Percentiles rank a stretch among this genome's conserved stretches.
phyloP scores from a whole-genome alignment of 2,113 vertebrate genomes.

The Crotalus tigris region DNA sequence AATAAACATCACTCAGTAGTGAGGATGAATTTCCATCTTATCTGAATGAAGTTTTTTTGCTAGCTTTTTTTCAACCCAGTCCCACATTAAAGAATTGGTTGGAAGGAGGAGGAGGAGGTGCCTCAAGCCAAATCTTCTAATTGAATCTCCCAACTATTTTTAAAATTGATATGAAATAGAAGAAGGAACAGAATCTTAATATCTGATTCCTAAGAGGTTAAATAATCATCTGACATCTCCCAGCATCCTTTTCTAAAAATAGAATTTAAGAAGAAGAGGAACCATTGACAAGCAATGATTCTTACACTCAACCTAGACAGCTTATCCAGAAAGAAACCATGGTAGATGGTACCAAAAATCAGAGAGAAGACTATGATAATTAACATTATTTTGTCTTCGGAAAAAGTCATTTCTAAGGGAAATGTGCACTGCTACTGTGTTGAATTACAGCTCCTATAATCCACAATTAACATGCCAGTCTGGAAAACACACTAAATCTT shows the following conservation, averaged over 20 bases:
- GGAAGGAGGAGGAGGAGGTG: neutral
- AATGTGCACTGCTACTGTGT: neutral
- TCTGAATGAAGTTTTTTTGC: neutral
- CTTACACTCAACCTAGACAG: neutral
- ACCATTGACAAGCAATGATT: neutral
- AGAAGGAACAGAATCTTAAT: neutral
- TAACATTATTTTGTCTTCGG: neutral
- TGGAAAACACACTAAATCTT: neutral
- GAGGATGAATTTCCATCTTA: neutral
- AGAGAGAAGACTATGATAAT: neutral
- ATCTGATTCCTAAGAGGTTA: neutral
- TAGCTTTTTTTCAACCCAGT: neutral
- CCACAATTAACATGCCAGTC: neutral
- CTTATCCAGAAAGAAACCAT: neutral
- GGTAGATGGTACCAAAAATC: neutral
- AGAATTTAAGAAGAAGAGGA: neutral
- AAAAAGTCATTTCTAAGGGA: neutral
- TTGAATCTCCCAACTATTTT: neutral
- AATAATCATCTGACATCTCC: neutral
- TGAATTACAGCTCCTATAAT: neutral
- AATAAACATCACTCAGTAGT: neutral
- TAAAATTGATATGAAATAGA: neutral
- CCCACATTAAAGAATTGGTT: neutral
- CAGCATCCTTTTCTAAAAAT: neutral
- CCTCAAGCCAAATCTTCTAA: neutral